phyloP scores from a whole-genome alignment of 2,113 vertebrate genomes.

The Platanista minor region DNA sequence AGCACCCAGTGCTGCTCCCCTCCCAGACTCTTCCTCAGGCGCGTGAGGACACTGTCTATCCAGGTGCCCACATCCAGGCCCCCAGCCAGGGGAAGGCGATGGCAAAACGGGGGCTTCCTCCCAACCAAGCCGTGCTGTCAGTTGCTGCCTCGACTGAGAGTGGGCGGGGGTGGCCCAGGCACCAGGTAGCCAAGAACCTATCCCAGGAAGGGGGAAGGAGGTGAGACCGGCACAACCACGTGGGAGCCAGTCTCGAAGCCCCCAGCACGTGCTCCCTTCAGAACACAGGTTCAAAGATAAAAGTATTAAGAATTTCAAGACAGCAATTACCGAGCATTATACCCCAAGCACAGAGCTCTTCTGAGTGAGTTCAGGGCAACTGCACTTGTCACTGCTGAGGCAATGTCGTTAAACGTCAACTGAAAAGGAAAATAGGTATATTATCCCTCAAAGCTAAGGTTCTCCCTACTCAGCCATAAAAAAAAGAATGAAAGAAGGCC shows the following conservation, averaged over 20 bases:
- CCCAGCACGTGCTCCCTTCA: background rate
- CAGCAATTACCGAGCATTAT: background rate
- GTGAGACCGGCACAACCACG: background rate
- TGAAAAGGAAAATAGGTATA: background rate
- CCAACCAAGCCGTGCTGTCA: background rate
- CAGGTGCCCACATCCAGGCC: background rate
- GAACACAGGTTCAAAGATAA: background rate
- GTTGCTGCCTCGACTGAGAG: background rate
- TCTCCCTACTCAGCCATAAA: background rate
- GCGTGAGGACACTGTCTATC: background rate
- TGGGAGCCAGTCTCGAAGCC: too few relatives aligned
- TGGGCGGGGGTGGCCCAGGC: too few relatives aligned
- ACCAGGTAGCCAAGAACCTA: background rate
- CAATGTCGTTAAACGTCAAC: background rate
- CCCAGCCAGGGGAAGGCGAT: too few relatives aligned
- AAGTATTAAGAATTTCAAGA: background rate
- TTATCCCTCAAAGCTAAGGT: background rate
- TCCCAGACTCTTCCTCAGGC: background rate
- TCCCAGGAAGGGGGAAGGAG: background rate
- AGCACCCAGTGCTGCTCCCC: fast-evolving
- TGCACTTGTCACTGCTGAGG: background rate
- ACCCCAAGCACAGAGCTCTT: background rate
- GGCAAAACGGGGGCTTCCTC: background rate
- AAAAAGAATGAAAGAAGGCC: background rate
- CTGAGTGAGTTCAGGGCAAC: background rate